A percentile compares a stretch with the other conserved stretches of the same genome.
Conservation (phyloP, 2,888 invertebrate genomes). For the Danaus chrysippus region DNA sequence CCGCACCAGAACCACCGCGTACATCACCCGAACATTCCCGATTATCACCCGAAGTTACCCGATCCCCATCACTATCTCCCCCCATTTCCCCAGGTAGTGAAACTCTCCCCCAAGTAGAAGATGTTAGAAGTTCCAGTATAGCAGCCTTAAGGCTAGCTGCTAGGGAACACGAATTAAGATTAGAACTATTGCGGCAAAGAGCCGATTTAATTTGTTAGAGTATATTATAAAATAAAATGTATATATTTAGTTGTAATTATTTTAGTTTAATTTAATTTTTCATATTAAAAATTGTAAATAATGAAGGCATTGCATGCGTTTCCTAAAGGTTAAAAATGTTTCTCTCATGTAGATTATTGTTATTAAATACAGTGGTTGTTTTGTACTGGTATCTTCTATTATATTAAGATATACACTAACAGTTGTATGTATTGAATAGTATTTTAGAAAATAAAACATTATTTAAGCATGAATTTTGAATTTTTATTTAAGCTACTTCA, state of each 20-base stretch:
- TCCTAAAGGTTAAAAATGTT: too few species aligned
- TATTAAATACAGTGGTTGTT: neutral
- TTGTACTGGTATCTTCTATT: neutral
- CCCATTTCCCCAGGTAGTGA: conserved; percentile 74
- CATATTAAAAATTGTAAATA: too few species aligned
- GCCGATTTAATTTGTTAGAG: conserved; percentile 67
- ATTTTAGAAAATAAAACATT: conserved; percentile 8
- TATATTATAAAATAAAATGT: neutral
- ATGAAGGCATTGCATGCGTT: too few species aligned
- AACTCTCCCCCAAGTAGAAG: conserved; percentile 74
- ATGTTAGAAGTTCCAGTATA: conserved; percentile 91
- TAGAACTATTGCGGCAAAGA: conserved; percentile 87
- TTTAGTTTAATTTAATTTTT: neutral
- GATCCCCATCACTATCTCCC: conserved; percentile 73
- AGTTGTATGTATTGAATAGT: conserved; percentile 8
- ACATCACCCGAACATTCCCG: conserved; percentile 58
- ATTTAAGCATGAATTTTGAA: neutral
- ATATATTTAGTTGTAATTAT: neutral
- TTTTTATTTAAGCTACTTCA: too few species aligned
- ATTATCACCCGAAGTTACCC: conserved; percentile 48
- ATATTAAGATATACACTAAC: neutral
- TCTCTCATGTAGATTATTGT: conserved; percentile 8
- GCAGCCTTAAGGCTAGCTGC: conserved; percentile 92
- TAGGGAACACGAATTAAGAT: conserved; percentile 90
- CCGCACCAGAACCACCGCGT: conserved; percentile 73